phyloP scores from a whole-genome alignment of 2,888 invertebrate genomes.

The Cephus rjabovi region DNA sequence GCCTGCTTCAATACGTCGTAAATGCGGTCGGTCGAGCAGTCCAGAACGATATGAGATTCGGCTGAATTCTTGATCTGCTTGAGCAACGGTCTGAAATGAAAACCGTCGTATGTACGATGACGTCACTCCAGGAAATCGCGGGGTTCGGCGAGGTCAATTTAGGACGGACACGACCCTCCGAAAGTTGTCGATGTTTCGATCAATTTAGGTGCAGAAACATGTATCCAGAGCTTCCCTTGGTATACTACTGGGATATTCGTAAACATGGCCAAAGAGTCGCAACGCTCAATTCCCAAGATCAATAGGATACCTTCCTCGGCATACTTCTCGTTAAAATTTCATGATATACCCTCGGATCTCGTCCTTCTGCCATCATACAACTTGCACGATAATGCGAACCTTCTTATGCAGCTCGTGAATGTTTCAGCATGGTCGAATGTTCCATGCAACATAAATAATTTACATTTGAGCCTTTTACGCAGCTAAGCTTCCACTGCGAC shows the following conservation, averaged over 20 bases:
- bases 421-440: conserved; percentile 39
- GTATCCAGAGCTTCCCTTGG: too few relatives aligned
- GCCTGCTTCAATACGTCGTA: conserved; percentile 91
- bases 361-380: conserved; percentile 34
- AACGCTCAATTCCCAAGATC: background rate
- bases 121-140: too few relatives aligned
- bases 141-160: too few relatives aligned
- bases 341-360: conserved; percentile 26
- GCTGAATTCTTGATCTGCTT: conserved; percentile 94
- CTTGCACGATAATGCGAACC: conserved; percentile 53
- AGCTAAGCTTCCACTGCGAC: background rate
- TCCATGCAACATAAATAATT: conserved; percentile 32
- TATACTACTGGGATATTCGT: background rate
- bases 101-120: background rate
- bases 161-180: too few relatives aligned
- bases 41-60: conserved; percentile 90
- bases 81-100: conserved; percentile 77
- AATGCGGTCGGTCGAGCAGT: conserved; percentile 88
- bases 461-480: background rate
- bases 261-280: background rate
- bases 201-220: too few relatives aligned
- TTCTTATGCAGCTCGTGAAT: conserved; percentile 46
- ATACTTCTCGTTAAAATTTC: conserved; percentile 50
- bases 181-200: too few relatives aligned
- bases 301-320: conserved; percentile 7